phyloP scores from a whole-genome alignment of 2,113 vertebrate genomes.

The Myiagra hebetior region DNA sequence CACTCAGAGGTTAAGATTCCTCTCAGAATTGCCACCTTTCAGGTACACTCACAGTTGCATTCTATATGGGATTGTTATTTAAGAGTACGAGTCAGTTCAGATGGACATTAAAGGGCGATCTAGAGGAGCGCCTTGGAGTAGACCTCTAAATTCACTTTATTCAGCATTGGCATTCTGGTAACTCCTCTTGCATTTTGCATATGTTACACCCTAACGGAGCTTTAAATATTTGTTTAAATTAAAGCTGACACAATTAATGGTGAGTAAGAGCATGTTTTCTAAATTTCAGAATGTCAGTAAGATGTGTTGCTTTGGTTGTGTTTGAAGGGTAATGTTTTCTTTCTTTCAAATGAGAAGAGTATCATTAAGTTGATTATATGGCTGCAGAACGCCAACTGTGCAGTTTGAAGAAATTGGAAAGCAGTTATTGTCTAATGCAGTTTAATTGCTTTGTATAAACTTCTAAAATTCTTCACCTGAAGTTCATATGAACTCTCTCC shows the following conservation, averaged over 20 bases:
- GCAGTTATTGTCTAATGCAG: background rate
- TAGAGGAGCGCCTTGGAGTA: background rate
- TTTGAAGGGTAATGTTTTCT: background rate
- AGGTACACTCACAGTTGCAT: background rate
- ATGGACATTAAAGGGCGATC: background rate
- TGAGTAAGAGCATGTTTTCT: background rate
- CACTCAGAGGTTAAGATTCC: background rate
- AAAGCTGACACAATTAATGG: background rate
- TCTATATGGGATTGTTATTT: background rate
- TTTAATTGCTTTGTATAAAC: conserved; percentile 9
- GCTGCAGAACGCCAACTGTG: conserved; percentile 16
- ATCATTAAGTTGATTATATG: conserved; percentile 34
- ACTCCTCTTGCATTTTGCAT: background rate
- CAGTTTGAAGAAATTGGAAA: background rate
- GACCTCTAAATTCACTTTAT: background rate
- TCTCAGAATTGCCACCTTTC: background rate
- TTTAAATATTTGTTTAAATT: background rate
- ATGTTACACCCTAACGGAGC: background rate
- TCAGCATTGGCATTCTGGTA: background rate
- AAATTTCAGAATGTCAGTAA: background rate
- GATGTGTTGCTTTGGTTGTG: background rate
- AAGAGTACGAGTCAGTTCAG: background rate
- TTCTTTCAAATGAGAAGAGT: background rate
- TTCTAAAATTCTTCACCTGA: background rate
- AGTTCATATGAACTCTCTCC: background rate